Percentiles rank a stretch among this genome's conserved stretches.
Evolutionary conservation across 1,140 invertebrate species (phyloP).

Genomic region (Argopecten irradians): DNA sequence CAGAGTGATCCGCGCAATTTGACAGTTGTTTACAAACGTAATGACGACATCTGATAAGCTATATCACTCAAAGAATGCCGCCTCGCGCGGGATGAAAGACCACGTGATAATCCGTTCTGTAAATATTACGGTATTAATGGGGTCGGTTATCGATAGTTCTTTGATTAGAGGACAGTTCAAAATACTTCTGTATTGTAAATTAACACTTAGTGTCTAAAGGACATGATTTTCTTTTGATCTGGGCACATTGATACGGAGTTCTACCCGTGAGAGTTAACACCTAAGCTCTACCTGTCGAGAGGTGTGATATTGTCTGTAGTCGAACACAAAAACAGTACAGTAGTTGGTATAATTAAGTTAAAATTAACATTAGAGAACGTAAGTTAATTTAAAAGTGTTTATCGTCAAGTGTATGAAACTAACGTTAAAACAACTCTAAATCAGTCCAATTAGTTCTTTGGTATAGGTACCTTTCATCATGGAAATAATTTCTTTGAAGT

Average conservation of each 20-base stretch:
- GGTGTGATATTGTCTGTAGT: background rate
- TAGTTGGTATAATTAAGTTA: background rate
- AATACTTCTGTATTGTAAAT: slow-evolving; percentile 4
- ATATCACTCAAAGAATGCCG: background rate
- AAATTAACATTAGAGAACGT: background rate
- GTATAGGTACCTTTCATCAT: no score
- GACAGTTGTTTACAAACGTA: slow-evolving; percentile 3
- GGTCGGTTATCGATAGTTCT: background rate
- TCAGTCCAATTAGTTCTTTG: no score
- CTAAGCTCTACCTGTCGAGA: background rate
- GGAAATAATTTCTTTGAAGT: no score
- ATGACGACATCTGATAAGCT: background rate
- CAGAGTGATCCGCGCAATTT: background rate
- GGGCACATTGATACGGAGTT: background rate
- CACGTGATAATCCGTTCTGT: background rate
- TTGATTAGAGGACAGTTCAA: background rate
- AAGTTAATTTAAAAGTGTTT: background rate
- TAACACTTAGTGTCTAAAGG: background rate
- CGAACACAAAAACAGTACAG: background rate
- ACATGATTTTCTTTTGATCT: background rate
- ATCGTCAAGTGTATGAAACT: background rate
- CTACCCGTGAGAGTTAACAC: background rate
- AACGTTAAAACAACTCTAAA: no score
- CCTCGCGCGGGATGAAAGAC: background rate
- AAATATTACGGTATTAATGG: background rate